Evolutionary conservation across 2,113 vertebrate species (phyloP), one percentile per base, ranked within the genome.

Genomic region (Eclectus roratus): DNA sequence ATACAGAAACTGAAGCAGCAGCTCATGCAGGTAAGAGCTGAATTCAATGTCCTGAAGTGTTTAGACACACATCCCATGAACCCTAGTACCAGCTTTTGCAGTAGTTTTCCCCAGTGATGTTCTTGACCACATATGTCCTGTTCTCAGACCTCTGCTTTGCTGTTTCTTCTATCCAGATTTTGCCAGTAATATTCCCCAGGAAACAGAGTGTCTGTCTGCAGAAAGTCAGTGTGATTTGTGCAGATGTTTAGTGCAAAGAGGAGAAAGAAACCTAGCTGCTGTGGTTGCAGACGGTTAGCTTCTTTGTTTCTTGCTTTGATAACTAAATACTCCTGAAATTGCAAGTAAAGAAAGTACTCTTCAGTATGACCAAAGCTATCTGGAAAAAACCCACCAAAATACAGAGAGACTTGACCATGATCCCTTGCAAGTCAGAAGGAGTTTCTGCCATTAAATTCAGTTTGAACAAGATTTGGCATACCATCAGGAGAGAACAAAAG

Each of bases 1-100:
- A 99, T 99, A 96, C 99, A 99, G 98, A 99, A 99, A 85, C 96
- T 99, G 76, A 99, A 99, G 91, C 99, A 99, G 97, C 99, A 99
- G 69, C 99, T 99, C 31, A 97, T 99, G 96, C 99, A 99, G 99
- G 99, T 99, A 96, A 95, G 98, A 92, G 27, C 15, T 90, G 78
- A 49, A 46, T 85, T 84, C 82, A 37, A 41, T 56, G 25, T 65
- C 33, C 37, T 39, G 11, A 18, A 21, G 52, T 21, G 47, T 71
- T 74, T 9, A 21, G 60, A 19, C 15, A 33, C 11, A 9, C 11
- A 7, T 55, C 35, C 18, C 47, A 2, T 16, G 29, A 41, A 47
- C 16, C 13, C 7, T 47, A 0, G 0, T 56, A 16, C 27, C 15
- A 27, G 37, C 37, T 83, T 93, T 33, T 88, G 43, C 39, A 60